phyloP scores from a whole-genome alignment of 2,113 vertebrate species.

The Lontra canadensis region DNA sequence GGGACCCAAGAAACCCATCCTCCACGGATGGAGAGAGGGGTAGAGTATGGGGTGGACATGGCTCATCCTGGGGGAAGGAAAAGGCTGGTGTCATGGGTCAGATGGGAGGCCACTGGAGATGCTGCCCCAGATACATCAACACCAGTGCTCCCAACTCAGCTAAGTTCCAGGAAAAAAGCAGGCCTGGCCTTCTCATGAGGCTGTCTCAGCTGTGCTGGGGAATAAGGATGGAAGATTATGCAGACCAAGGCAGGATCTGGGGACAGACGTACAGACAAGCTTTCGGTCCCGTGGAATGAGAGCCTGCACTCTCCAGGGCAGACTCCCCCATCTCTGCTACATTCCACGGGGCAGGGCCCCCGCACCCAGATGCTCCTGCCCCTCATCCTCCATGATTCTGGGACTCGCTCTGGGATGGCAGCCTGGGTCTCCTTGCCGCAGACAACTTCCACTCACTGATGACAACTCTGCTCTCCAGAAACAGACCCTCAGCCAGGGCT shows the following conservation, averaged over 20 bases:
- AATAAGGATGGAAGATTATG: not conserved
- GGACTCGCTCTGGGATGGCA: not conserved
- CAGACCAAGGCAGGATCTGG: too few relatives aligned
- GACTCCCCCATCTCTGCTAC: not conserved
- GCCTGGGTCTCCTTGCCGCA: not conserved
- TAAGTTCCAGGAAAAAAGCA: not conserved
- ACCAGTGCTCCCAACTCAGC: too few relatives aligned
- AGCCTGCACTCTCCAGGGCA: not conserved
- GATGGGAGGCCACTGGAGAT: not conserved
- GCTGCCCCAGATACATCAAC: not conserved
- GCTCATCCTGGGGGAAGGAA: too few relatives aligned
- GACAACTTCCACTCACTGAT: not conserved
- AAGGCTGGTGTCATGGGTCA: not conserved
- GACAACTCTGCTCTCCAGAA: not conserved
- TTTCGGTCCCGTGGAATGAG: not conserved
- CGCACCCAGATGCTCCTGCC: fast-evolving
- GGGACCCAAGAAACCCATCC: not conserved
- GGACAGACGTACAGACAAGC: not conserved
- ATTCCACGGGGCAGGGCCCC: not conserved
- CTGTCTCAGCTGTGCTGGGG: not conserved
- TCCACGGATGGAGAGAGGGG: not conserved
- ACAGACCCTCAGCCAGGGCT: not conserved
- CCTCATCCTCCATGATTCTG: not conserved
- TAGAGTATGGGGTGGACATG: not conserved
- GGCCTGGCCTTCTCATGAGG: not conserved